Percentiles rank a stretch among this genome's conserved stretches.
phyloP scores from a whole-genome alignment of 2,888 invertebrate species.

The Pomacea canaliculata region DNA sequence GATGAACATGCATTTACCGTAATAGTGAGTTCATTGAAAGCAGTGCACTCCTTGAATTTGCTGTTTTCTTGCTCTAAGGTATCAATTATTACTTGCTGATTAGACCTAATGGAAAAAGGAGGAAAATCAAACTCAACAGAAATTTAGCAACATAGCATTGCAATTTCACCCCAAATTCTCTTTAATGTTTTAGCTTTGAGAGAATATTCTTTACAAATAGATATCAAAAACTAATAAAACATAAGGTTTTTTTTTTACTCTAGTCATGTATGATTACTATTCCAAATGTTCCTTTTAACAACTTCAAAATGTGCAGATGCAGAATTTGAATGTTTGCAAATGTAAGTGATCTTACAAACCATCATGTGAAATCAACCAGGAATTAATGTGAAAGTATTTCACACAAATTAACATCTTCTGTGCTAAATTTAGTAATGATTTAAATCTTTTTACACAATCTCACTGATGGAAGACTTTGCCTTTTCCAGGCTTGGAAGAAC shows the following conservation, averaged over 20 bases:
- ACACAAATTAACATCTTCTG: background rate
- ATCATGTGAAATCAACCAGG: too few species aligned
- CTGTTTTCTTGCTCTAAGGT: slow-evolving; percentile 67
- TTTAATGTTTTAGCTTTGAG: too few species aligned
- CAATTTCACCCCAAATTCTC: too few species aligned
- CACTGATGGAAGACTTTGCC: slow-evolving; percentile 48
- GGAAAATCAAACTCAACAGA: too few species aligned
- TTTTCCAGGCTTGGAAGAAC: slow-evolving; percentile 52
- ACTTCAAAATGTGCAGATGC: too few species aligned
- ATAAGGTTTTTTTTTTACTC: too few species aligned
- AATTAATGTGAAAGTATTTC: too few species aligned
- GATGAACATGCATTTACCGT: slow-evolving; percentile 40
- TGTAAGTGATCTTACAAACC: background rate
- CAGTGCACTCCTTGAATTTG: slow-evolving; percentile 61
- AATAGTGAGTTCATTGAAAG: slow-evolving; percentile 53
- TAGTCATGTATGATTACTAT: too few species aligned
- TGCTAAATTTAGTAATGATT: background rate
- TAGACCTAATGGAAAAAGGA: slow-evolving; percentile 49
- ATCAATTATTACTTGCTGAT: slow-evolving; percentile 66
- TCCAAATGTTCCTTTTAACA: too few species aligned
- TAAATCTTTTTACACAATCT: slow-evolving; percentile 45
- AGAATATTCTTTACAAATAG: too few species aligned
- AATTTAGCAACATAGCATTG: background rate
- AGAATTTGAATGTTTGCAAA: background rate
- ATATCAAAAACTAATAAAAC: too few species aligned